Evolutionary conservation across 2,797 vertebrate genomes (phyloP).

Genomic region (Diplodus puntazzo): DNA sequence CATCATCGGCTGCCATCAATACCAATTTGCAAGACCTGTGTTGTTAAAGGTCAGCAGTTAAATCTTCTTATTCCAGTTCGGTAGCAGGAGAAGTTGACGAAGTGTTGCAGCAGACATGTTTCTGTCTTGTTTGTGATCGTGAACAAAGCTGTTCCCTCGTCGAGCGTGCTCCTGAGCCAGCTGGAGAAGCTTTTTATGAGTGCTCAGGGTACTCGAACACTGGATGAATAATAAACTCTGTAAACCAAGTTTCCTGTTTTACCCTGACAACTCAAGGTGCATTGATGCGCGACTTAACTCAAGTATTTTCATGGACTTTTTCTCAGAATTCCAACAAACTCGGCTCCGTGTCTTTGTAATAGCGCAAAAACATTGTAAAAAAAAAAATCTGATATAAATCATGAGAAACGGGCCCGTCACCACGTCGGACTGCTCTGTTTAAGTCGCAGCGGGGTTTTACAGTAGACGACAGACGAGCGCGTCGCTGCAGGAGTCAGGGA

Average conservation of each 20-base stretch:
- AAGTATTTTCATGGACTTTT: neutral
- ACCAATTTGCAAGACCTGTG: neutral
- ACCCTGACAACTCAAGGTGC: neutral
- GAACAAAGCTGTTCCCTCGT: slow-evolving; percentile 10
- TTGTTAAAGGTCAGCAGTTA: neutral
- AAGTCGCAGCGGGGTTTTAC: slow-evolving; percentile 19
- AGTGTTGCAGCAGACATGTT: neutral
- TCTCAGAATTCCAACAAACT: neutral
- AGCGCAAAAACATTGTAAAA: neutral
- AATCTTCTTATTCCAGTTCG: neutral
- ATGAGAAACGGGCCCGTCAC: neutral
- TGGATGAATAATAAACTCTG: neutral
- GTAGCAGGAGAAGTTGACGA: neutral
- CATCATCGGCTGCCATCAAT: neutral
- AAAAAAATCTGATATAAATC: neutral
- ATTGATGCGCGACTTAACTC: neutral
- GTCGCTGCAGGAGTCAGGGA: slow-evolving; percentile 49
- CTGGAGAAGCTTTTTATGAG: neutral
- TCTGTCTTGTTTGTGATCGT: neutral
- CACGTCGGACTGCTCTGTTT: slow-evolving; percentile 19
- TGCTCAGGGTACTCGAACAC: neutral
- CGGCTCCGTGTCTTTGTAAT: neutral
- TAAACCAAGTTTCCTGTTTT: neutral
- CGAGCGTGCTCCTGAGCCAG: neutral
- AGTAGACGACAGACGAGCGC: neutral